Evolutionary conservation across 2,113 vertebrate genomes (phyloP).

Genomic region (Clarias gariepinus): DNA sequence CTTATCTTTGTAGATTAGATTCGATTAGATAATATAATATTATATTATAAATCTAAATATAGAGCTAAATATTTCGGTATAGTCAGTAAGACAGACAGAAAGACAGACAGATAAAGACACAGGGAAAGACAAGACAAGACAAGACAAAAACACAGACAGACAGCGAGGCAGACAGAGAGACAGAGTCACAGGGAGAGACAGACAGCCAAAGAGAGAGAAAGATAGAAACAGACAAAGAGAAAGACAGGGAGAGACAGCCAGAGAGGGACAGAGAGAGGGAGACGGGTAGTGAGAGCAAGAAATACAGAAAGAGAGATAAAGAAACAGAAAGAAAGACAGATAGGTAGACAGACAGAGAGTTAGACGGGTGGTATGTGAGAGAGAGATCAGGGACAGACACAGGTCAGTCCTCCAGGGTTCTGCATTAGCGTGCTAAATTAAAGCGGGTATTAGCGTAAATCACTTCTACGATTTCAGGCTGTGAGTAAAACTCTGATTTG

Average conservation of each 20-base stretch:
- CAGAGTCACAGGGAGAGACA: background rate
- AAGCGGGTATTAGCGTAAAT: slow-evolving; percentile 82
- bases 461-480: slow-evolving; percentile 82
- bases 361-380: slow-evolving; percentile 48
- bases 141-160: background rate
- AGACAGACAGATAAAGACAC: background rate
- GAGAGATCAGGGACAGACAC: background rate
- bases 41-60: too few species aligned
- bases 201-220: background rate
- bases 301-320: background rate
- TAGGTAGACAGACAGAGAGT: slow-evolving; percentile 40
- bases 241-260: slow-evolving; percentile 39
- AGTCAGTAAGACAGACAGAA: too few species aligned
- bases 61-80: too few species aligned
- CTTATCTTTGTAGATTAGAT: background rate
- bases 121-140: background rate
- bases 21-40: background rate
- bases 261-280: background rate
- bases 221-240: slow-evolving; percentile 56
- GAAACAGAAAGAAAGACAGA: background rate
- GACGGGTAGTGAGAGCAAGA: background rate
- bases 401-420: slow-evolving; percentile 74
- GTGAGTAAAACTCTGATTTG: slow-evolving; percentile 83
- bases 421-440: slow-evolving; percentile 81
- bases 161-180: background rate